A percentile compares a stretch with the other conserved stretches of the same genome.
phyloP scores from a whole-genome alignment of 2,888 invertebrate genomes.

The Bombylius major region DNA sequence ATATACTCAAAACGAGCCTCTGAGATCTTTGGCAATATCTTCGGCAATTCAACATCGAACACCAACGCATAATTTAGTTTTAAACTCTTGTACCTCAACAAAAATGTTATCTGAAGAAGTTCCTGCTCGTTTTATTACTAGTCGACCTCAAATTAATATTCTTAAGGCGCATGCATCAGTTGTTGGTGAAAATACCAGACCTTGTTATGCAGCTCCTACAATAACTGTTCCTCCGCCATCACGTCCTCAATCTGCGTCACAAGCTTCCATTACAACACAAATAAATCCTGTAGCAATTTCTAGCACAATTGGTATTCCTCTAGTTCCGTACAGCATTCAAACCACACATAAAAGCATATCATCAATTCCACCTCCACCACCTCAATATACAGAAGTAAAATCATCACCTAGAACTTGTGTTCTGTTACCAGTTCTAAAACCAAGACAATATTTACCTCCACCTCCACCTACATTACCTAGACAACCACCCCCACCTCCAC shows the following conservation, averaged over 20 bases:
- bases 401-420: conserved; percentile 41
- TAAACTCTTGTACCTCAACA: conserved; percentile 12
- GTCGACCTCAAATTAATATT: conserved; percentile 62
- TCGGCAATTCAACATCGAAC: conserved; percentile 40
- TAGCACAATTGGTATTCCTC: conserved; percentile 33
- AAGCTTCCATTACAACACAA: conserved; percentile 32
- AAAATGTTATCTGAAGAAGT: conserved; percentile 52
- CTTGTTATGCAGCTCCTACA: conserved; percentile 42
- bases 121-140: conserved; percentile 62
- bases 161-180: conserved; percentile 63
- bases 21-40: conserved; percentile 29
- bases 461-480: conserved; percentile 53
- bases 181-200: conserved; percentile 49
- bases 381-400: conserved; percentile 40
- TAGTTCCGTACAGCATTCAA: conserved; percentile 44
- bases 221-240: conserved; percentile 11
- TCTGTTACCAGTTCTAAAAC: conserved; percentile 49
- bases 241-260: conserved; percentile 15
- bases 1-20: conserved; percentile 41
- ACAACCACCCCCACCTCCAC: conserved; percentile 50
- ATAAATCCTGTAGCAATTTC: conserved; percentile 24
- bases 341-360: conserved; percentile 49
- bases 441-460: conserved; percentile 46
- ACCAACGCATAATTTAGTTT: conserved; percentile 17
- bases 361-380: conserved; percentile 37